Percentiles rank a stretch among this genome's conserved stretches.
Evolutionary conservation across 2,113 vertebrate species (phyloP).

Genomic region (Phoxinus phoxinus): DNA sequence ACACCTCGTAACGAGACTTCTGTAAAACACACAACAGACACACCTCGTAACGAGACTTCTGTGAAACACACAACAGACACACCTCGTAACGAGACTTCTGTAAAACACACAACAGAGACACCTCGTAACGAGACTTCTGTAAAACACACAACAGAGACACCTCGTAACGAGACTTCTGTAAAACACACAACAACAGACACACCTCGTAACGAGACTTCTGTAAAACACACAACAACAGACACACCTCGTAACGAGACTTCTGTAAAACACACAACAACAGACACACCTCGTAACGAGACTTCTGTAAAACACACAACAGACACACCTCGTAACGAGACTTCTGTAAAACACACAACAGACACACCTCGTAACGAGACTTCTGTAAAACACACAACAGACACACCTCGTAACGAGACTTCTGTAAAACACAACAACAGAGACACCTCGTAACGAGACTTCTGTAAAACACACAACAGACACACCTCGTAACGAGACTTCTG

Average conservation of each 20-base stretch:
- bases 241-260: slow-evolving; percentile 85
- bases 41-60: slow-evolving; percentile 85
- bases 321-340: slow-evolving; percentile 84
- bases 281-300: slow-evolving; percentile 84
- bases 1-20: slow-evolving; percentile 85
- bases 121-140: slow-evolving; percentile 86
- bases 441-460: slow-evolving; percentile 85
- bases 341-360: slow-evolving; percentile 68
- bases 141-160: slow-evolving; percentile 63
- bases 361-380: slow-evolving; percentile 85
- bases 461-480: slow-evolving; percentile 59
- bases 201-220: slow-evolving; percentile 86
- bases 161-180: slow-evolving; percentile 85
- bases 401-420: slow-evolving; percentile 85
- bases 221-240: not conserved
- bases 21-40: slow-evolving; percentile 69
- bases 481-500: slow-evolving; percentile 86
- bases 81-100: slow-evolving; percentile 86
- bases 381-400: slow-evolving; percentile 69
- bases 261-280: slow-evolving; percentile 61
- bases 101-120: slow-evolving; percentile 56
- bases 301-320: slow-evolving; percentile 70
- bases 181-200: slow-evolving; percentile 59
- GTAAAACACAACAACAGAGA: slow-evolving; percentile 61
- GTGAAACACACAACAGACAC: slow-evolving; percentile 59